phyloP scores from a whole-genome alignment of 53 echinoderm and acorn worm genomes.

The Echinometra lucunter region DNA sequence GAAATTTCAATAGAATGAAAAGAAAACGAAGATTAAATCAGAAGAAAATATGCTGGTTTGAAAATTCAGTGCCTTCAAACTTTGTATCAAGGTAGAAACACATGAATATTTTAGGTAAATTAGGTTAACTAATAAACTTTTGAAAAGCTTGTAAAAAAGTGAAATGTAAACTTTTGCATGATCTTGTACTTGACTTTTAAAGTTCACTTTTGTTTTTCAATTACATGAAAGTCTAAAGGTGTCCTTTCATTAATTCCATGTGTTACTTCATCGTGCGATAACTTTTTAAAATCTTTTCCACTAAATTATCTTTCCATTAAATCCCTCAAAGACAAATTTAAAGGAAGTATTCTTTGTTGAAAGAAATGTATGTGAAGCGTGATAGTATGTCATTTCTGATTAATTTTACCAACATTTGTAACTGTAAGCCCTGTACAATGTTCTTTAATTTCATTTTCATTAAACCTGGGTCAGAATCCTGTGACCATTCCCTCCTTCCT shows the following conservation, averaged over 20 bases:
- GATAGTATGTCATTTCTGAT: not conserved
- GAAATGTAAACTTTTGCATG: not conserved
- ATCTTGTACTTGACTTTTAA: too few species aligned
- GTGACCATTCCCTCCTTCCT: slow-evolving; percentile 68
- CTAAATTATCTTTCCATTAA: too few species aligned
- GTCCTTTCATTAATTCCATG: not conserved
- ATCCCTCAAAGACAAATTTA: too few species aligned
- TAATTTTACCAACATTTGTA: not conserved
- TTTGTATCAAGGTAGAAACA: too few species aligned
- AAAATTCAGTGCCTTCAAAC: too few species aligned
- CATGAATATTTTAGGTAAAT: too few species aligned
- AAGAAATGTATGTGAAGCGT: not conserved
- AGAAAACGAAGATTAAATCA: not conserved
- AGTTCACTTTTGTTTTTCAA: too few species aligned
- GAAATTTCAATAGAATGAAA: not conserved
- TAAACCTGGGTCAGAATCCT: slow-evolving; percentile 18
- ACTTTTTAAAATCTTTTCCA: too few species aligned
- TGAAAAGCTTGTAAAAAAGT: not conserved
- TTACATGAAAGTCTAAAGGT: not conserved
- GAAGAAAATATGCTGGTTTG: too few species aligned
- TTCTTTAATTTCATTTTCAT: not conserved
- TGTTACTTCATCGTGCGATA: not conserved
- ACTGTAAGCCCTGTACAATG: not conserved
- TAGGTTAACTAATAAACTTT: too few species aligned
- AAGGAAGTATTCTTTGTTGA: not conserved